A percentile compares a stretch with the other conserved stretches of the same genome.
Evolutionary conservation across 1,140 invertebrate species (phyloP).

Genomic region (Idris sp.): DNA sequence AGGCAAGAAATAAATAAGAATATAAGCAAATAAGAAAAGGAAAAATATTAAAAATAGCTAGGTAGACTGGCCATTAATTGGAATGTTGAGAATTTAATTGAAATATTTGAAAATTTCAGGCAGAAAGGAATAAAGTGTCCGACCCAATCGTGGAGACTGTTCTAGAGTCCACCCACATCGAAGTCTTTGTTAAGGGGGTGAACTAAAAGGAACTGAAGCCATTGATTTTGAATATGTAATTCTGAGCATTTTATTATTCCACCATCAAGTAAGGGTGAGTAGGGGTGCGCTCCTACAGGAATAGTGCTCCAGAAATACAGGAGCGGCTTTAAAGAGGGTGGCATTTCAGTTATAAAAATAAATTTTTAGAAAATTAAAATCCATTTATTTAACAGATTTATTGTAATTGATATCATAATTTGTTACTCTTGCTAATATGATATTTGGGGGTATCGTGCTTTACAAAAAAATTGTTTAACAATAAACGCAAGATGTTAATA

Average conservation of each 20-base stretch:
- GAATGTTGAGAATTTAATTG: constrained; percentile 53
- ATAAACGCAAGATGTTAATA: too few relatives aligned
- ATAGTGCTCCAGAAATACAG: constrained; percentile 21
- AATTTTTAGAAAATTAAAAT: too few relatives aligned
- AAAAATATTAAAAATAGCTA: constrained; percentile 29
- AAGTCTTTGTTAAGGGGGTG: constrained; percentile 56
- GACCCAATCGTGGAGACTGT: constrained; percentile 32
- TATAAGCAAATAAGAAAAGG: too few relatives aligned
- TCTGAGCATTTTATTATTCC: constrained; percentile 76
- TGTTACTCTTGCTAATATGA: too few relatives aligned
- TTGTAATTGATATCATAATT: too few relatives aligned
- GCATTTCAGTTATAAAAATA: too few relatives aligned
- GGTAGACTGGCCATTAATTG: constrained; percentile 26
- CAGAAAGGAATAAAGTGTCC: constrained; percentile 56
- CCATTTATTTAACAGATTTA: too few relatives aligned
- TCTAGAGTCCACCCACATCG: constrained; percentile 65
- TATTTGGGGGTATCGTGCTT: too few relatives aligned
- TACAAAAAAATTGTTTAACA: too few relatives aligned
- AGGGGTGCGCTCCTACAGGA: too few relatives aligned
- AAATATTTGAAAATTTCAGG: constrained; percentile 48
- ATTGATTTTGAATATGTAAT: constrained; percentile 78
- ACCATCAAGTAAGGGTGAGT: constrained; percentile 60
- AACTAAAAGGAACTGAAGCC: constrained; percentile 65
- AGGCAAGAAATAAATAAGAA: too few relatives aligned
- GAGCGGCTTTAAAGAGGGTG: constrained; percentile 12